Evolutionary conservation across 2,888 invertebrate genomes (phyloP).

Genomic region (Troides oblongomaculatus): DNA sequence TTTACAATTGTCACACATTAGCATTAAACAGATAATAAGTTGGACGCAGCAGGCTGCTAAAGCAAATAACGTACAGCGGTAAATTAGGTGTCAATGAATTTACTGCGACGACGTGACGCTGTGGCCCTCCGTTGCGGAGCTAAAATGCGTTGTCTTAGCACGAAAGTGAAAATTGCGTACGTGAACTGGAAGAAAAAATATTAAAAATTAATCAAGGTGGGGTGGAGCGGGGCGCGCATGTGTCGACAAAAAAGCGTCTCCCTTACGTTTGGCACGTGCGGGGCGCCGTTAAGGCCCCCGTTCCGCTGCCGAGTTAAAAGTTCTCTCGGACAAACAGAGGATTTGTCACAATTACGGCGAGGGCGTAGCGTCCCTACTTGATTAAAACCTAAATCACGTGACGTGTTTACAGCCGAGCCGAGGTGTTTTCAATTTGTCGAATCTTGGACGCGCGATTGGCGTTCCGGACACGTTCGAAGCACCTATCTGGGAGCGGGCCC

Average conservation of each 20-base stretch:
- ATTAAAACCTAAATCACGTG: slow-evolving; percentile 81
- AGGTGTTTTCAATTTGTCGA: slow-evolving; percentile 80
- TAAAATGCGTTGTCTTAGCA: slow-evolving; percentile 56
- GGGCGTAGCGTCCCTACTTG: slow-evolving; percentile 77
- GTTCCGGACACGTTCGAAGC: slow-evolving; percentile 75
- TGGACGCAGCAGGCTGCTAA: slow-evolving; percentile 45
- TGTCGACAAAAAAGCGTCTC: slow-evolving; percentile 76
- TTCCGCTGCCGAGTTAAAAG: slow-evolving; percentile 74
- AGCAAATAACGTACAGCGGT: slow-evolving; percentile 41
- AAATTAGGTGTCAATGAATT: slow-evolving; percentile 50
- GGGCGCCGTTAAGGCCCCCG: slow-evolving; percentile 69
- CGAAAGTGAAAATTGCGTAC: slow-evolving; percentile 79
- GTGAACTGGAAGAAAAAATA: slow-evolving; percentile 79
- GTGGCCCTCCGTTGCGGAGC: slow-evolving; percentile 26
- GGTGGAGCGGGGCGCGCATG: slow-evolving; percentile 65
- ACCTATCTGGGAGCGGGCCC: slow-evolving; percentile 72
- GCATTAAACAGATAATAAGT: slow-evolving; percentile 56
- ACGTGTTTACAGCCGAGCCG: slow-evolving; percentile 79
- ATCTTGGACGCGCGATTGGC: slow-evolving; percentile 72
- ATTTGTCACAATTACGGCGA: slow-evolving; percentile 79
- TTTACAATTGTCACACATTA: slow-evolving; percentile 61
- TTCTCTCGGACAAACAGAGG: slow-evolving; percentile 80
- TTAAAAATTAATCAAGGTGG: slow-evolving; percentile 78
- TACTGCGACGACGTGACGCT: slow-evolving; percentile 46
- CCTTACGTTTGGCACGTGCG: slow-evolving; percentile 73